Base-by-base conservation (phyloP, 2,113 vertebrate species). In the Corvus moneduloides region DNA sequence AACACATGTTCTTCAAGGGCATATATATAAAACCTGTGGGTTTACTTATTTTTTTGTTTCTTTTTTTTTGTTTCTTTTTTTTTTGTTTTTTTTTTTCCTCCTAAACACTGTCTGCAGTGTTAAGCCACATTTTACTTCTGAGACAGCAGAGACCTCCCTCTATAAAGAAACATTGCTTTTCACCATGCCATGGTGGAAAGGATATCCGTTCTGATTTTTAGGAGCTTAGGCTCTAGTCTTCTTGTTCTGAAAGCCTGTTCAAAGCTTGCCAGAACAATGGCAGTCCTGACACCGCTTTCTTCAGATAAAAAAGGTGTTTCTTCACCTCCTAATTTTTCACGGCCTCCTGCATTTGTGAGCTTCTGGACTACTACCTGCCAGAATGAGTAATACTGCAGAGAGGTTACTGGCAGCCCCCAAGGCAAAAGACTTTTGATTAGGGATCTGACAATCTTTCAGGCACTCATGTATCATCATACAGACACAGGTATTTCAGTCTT, bases 391-490 rank as follows among this genome's bases (percentile, higher is more conserved):
- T 90, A 64, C 37, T 80, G 49, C 79, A 66, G 63, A 92, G 75
- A 69, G n/a, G 26, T 62, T 94, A 75, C 43, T 56, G 44, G 67
- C 46, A 93, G 23, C 28, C 32, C 69, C 32, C 67, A 90, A 85
- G 90, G 92, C 46, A 73, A 93, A 92, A 88, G 59, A 28, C 46
- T 69, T 94, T 91, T 85, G 82, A 88, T 87, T 90, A 90, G 88
- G 32, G 63, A 62, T 83, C 67, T 95, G 90, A 85, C 85, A 63
- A 77, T 94, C 49, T 93, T 85, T 94, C 78, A 92, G 83, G 48
- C 61, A 48, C 43, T 86, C 51, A 24, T 74, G 51, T 85, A 59
- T 88, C 75, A 73, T 93, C 44, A 77, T 35, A 67, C 43, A 89
- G 87, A 75, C 39, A 69, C 49, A 83, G 72, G 63, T 84, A 92